Conservation (phyloP, 1,140 invertebrate species). For the Temnothorax longispinosus region DNA sequence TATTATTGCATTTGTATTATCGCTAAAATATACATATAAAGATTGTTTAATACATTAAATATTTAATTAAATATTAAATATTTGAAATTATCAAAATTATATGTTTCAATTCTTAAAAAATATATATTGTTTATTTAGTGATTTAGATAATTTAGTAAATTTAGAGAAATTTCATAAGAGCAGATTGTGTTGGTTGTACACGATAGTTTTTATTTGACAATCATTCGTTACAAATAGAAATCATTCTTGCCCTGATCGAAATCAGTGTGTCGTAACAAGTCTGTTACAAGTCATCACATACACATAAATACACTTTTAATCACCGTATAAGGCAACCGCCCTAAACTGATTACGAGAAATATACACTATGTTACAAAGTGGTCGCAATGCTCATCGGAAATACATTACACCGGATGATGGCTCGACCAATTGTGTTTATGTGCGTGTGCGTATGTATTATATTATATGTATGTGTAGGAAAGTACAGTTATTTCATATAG, state of each 20-base stretch:
- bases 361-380: slow-evolving; percentile 46
- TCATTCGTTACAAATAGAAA: slow-evolving; percentile 64
- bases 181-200: background rate
- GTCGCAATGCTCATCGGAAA: slow-evolving; percentile 12
- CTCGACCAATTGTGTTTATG: slow-evolving; percentile 15
- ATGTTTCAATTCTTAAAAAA: background rate
- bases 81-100: background rate
- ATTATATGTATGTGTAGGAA: slow-evolving; percentile 11
- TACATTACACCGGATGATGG: slow-evolving; percentile 22
- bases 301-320: slow-evolving; percentile 54
- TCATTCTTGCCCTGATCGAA: slow-evolving; percentile 35
- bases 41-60: background rate
- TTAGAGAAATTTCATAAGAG: background rate
- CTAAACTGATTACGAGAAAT: slow-evolving; percentile 58
- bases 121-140: background rate
- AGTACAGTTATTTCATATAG: slow-evolving; percentile 39
- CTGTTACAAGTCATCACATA: slow-evolving; percentile 50
- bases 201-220: slow-evolving; percentile 67
- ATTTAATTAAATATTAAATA: background rate
- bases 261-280: slow-evolving; percentile 30
- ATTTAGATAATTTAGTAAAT: no score
- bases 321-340: slow-evolving; percentile 36
- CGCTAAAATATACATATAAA: background rate
- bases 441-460: background rate
- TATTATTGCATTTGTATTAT: background rate